Base-by-base conservation (phyloP, 2,888 invertebrate genomes). In the Eudasyphora cyanicolor region DNA sequence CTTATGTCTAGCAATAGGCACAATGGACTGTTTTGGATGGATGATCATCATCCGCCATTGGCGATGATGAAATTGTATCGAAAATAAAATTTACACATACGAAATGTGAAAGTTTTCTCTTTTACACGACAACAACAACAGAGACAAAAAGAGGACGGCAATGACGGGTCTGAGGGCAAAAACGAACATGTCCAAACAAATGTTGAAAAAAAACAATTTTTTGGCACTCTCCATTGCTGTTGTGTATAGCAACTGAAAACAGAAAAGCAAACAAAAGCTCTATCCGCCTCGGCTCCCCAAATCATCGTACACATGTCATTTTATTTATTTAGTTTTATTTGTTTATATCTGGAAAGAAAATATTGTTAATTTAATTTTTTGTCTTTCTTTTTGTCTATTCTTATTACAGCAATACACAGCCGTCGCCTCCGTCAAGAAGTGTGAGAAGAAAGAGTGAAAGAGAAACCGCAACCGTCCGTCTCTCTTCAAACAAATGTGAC, bases 41-140 rank as follows among this genome's bases (percentile, higher is more conserved):
- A 64, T 38, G 17, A 62, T 62, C 19, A 38, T 19, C 35, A 62
- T 27, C n/a, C n/a, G 24, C 29, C 60, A 14, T 29, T 6, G 57
- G 6, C 17, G 60, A 60, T 64, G 67, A 67, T 67, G 38, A 67
- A 67, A 42, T 67, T 67, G 67, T 67, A 42, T 42, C 21, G 42
- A 38, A 62, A 74, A 64, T 14, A 42, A 49, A 70, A 64, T 21
- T 73, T n/a, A 49, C 60, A 74, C 35, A 69, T n/a, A n/a, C n/a
- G n/a, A 77, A 82, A 73, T 84, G 84, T 84, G 84, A 84, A 84
- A 84, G 84, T 84, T 84, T 76, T 64, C 38, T 38, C 35, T 67
- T 21, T 14, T 60, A 17, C 14, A 14, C 14, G 60, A 10, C 24
- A 29, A 24, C 14, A 51, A 21, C 51, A 51, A 51, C 32, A 4